Evolutionary conservation across 2,797 vertebrate genomes (phyloP).

Genomic region (Emydoidea blandingii): DNA sequence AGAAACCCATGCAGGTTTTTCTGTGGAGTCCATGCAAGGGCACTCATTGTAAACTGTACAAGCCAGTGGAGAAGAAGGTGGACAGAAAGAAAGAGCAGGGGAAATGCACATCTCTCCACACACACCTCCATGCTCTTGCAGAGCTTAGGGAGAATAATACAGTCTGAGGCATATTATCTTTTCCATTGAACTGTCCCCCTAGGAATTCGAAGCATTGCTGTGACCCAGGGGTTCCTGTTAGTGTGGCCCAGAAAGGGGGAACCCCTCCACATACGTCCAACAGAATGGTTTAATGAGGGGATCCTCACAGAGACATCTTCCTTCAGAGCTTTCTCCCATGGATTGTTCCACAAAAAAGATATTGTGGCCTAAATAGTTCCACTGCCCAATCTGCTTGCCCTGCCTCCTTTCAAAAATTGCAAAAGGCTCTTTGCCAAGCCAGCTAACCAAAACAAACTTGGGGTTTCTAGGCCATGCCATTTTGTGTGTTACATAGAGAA

Average conservation of each 20-base stretch:
- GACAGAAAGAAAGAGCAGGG: background rate
- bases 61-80: background rate
- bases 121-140: background rate
- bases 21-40: background rate
- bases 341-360: background rate
- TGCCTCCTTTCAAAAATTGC: background rate
- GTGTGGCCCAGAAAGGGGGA: background rate
- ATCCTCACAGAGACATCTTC: background rate
- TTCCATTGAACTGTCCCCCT: background rate
- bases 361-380: background rate
- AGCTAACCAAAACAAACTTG: background rate
- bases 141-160: background rate
- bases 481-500: background rate
- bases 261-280: background rate
- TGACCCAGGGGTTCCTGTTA: background rate
- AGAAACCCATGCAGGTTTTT: too few relatives aligned
- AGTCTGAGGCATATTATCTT: background rate
- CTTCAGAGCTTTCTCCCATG: background rate
- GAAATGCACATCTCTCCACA: background rate
- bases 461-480: background rate
- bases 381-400: background rate
- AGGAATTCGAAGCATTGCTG: background rate
- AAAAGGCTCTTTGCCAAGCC: background rate
- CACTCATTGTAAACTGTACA: background rate
- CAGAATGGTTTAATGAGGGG: too few relatives aligned